Evolutionary conservation across 2,797 vertebrate species (phyloP).

Genomic region (Poeciliopsis turneri): DNA sequence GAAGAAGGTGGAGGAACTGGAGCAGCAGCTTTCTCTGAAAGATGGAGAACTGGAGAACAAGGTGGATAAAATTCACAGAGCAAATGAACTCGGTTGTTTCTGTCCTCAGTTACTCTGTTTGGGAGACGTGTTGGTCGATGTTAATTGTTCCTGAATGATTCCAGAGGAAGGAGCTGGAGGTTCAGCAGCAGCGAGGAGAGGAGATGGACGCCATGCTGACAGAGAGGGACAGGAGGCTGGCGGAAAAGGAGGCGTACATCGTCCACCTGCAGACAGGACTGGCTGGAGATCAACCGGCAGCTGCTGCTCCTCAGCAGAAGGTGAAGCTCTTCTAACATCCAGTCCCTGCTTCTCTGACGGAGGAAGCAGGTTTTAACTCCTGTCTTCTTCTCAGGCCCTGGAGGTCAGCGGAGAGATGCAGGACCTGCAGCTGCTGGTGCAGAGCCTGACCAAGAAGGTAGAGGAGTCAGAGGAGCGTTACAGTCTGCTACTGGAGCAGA

Average conservation of each 20-base stretch:
- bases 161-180: slow-evolving; percentile 81
- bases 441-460: slow-evolving; percentile 88
- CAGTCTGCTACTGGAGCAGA: slow-evolving; percentile 87
- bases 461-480: slow-evolving; percentile 88
- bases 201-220: slow-evolving; percentile 89
- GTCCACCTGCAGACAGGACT: slow-evolving; percentile 83
- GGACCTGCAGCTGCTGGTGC: slow-evolving; percentile 85
- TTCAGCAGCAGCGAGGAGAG: slow-evolving; percentile 79
- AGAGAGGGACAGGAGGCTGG: slow-evolving; percentile 84
- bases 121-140: neutral
- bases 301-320: slow-evolving; percentile 63
- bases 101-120: neutral
- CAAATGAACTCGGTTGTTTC: neutral
- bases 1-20: slow-evolving; percentile 89
- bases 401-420: slow-evolving; percentile 70
- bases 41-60: slow-evolving; percentile 81
- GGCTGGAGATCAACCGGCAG: slow-evolving; percentile 64
- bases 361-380: neutral
- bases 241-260: slow-evolving; percentile 90
- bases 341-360: neutral
- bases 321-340: slow-evolving; percentile 52
- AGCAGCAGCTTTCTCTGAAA: slow-evolving; percentile 82
- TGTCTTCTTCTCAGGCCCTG: slow-evolving; percentile 40
- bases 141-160: neutral
- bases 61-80: slow-evolving; percentile 60